Evolutionary conservation across 2,888 invertebrate genomes (phyloP), one percentile per base, ranked within the genome.

Genomic region (Nebria salina): DNA sequence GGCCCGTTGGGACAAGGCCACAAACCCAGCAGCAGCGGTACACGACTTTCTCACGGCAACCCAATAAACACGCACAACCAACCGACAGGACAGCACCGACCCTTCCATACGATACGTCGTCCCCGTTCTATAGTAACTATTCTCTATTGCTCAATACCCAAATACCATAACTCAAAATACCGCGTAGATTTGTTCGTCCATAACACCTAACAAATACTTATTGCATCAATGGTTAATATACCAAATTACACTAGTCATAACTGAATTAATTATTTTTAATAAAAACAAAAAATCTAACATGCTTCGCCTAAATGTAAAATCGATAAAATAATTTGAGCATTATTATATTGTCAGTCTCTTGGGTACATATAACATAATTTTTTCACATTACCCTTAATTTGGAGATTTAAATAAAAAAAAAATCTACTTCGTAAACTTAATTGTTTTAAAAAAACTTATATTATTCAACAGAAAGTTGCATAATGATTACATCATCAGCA

Each of bases 41-140:
- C 66, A 66, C 15, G 66, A 66, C 70, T 70, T 70, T 70, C 70
- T 70, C 70, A 70, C 70, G 70, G 70, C 70, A 34, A 34, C 70
- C 25, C 15, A 54, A 7, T 54, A 34, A 26, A 13, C 70, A 70
- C 25, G 70, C 25, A 70, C 74, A 42, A 74, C 34, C 13, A 43
- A 73, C 34, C 41, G 7, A 20, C 73, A 42, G 15, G 15, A 20
- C 75, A 75, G 15, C 8, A 20, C 75, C 64, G 54, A 75, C 75
- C 54, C 42, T 75, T 54, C 75, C 11, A 73, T 73, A 15, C 73
- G 73, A 73, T 42, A 73, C 43, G 43, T 41, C 1, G 26, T 1
- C 70, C 64, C n/a, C 42, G 70, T 42, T 68, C 13, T 76, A 15
- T 25, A 5, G 70, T 2, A 34, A 70, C n/a, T 34, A 70, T 20